These are phyloP conservation scores for Erythrocercus mccallii DNA, from an alignment of 2,113 vertebrate species.

Conservation along the genomic window DNA sequence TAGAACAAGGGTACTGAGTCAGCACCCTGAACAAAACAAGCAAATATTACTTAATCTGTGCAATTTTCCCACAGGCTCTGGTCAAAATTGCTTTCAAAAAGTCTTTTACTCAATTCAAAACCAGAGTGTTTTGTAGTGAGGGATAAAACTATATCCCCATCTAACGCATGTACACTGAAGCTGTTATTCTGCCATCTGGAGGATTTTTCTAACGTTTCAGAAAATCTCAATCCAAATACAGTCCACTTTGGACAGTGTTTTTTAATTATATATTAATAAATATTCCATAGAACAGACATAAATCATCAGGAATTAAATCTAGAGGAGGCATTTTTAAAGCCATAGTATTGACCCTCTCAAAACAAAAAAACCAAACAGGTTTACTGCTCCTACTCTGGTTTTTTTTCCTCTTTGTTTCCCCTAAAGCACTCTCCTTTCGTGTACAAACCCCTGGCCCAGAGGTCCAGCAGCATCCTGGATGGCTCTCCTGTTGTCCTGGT, in stretches of 20 bases:
- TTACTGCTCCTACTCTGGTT: neutral
- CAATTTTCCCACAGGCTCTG: neutral
- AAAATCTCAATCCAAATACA: neutral
- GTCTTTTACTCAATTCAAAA: neutral
- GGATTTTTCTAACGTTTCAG: neutral
- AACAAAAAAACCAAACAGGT: neutral
- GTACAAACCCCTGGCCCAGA: neutral
- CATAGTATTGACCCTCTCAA: neutral
- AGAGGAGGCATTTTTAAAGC: neutral
- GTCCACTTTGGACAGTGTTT: neutral
- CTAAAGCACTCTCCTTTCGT: neutral
- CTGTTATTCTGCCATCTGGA: constrained; percentile 62
- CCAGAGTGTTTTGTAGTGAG: neutral
- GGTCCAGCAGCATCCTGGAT: neutral
- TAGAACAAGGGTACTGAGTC: neutral
- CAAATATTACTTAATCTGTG: neutral
- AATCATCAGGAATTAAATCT: neutral
- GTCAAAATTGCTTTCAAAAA: neutral
- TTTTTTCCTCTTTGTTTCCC: rapidly evolving
- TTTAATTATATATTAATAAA: neutral
- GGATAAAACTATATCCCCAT: neutral
- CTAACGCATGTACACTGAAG: neutral
- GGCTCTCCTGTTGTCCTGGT: neutral
- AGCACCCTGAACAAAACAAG: neutral
- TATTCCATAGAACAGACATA: neutral